Conservation (phyloP, 2,797 vertebrate genomes). For the Adrianichthys oophorus region DNA sequence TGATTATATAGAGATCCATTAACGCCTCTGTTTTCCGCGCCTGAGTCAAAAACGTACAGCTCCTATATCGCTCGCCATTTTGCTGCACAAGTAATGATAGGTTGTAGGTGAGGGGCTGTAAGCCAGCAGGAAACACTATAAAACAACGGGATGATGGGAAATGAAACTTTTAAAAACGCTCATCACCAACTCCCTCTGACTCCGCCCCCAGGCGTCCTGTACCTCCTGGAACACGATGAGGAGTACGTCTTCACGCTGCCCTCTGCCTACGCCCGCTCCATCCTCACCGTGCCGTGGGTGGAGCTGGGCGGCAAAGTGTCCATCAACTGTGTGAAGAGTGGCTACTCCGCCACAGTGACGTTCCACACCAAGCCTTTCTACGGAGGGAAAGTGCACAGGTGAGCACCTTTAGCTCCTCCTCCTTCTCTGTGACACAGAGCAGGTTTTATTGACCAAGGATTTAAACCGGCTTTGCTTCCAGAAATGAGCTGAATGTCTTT, state of each 20-base stretch:
- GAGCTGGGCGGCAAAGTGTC: conserved; percentile 94
- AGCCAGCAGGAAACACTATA: too few relatives aligned
- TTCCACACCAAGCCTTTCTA: conserved; percentile 98
- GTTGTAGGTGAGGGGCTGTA: too few relatives aligned
- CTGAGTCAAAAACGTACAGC: too few relatives aligned
- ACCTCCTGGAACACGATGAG: conserved; percentile 88
- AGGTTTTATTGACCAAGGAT: too few relatives aligned
- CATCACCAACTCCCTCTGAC: neutral
- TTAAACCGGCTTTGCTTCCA: too few relatives aligned
- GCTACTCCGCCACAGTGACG: conserved; percentile 88
- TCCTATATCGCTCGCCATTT: too few relatives aligned
- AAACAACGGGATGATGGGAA: too few relatives aligned
- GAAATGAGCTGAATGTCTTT: too few relatives aligned
- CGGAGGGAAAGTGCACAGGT: conserved; percentile 96
- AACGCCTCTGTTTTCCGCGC: too few relatives aligned
- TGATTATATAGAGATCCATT: too few relatives aligned
- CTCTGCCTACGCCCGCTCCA: conserved; percentile 94
- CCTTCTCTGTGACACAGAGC: neutral
- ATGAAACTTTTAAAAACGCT: too few relatives aligned
- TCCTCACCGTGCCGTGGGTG: conserved; percentile 95
- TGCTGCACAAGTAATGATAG: too few relatives aligned
- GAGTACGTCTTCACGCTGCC: conserved; percentile 94
- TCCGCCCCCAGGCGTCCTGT: conserved; percentile 80
- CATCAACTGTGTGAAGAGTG: conserved; percentile 88
- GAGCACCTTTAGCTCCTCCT: conserved; percentile 2